phyloP scores from a whole-genome alignment of 2,113 vertebrate genomes.

The Campylorhamphus procurvoides region DNA sequence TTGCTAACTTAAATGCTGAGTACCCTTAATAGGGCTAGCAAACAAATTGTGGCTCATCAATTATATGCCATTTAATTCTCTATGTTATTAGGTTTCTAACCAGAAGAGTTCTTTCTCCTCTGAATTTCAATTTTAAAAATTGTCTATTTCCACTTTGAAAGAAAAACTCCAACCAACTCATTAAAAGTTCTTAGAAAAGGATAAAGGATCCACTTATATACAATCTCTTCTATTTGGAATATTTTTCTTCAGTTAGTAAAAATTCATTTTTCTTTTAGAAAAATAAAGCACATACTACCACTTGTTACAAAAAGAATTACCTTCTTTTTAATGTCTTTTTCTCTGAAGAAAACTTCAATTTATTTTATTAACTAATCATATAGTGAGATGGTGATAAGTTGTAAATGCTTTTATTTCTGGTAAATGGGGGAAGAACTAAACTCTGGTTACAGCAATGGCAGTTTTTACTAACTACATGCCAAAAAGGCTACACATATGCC shows the following conservation, averaged over 20 bases:
- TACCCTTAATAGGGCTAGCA: not conserved
- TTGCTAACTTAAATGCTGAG: not conserved
- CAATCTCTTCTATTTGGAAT: not conserved
- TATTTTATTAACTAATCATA: not conserved
- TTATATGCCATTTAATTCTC: not conserved
- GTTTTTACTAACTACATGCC: not conserved
- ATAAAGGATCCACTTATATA: not conserved
- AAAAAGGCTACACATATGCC: not conserved
- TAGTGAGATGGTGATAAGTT: not conserved
- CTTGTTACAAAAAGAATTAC: not conserved
- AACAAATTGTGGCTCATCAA: not conserved
- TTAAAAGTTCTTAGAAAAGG: not conserved
- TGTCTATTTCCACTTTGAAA: not conserved
- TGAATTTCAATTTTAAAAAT: not conserved
- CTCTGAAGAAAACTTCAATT: not conserved
- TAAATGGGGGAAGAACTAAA: not conserved
- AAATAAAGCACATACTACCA: not conserved
- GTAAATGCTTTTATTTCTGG: not conserved
- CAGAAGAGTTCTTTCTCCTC: not conserved
- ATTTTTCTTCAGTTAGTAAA: not conserved
- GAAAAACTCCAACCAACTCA: rapidly evolving
- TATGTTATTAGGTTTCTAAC: not conserved
- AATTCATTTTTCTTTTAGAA: not conserved
- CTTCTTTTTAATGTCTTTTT: not conserved
- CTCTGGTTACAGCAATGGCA: not conserved